A percentile compares a stretch with the other conserved stretches of the same genome.
These are phyloP conservation scores for Mellivora capensis DNA, from an alignment of 2,113 vertebrate species.

Conservation along the genomic window DNA sequence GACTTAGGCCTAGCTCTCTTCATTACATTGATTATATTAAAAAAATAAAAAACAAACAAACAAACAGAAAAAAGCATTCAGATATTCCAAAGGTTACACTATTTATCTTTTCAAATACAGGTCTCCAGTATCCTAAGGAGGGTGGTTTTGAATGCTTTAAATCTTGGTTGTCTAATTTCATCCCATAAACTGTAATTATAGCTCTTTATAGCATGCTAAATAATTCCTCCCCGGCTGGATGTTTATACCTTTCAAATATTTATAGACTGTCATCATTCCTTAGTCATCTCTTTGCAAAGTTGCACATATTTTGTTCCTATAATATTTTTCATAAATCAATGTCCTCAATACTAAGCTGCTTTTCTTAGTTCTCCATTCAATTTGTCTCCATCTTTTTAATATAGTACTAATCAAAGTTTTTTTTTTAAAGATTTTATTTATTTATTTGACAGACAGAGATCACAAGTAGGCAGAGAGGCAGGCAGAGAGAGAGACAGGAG, in stretches of 20 bases:
- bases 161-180: slow-evolving; percentile 52
- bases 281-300: slow-evolving; percentile 53
- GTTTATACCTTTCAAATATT: slow-evolving; percentile 67
- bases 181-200: slow-evolving; percentile 58
- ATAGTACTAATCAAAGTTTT: too few relatives aligned
- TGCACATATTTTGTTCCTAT: slow-evolving; percentile 50
- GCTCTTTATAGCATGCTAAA: slow-evolving; percentile 58
- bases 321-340: slow-evolving; percentile 52
- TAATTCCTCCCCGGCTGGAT: slow-evolving; percentile 45
- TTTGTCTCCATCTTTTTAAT: slow-evolving; percentile 48
- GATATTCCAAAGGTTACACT: background rate
- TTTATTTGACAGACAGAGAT: too few relatives aligned
- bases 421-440: too few relatives aligned
- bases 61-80: background rate
- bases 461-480: too few relatives aligned
- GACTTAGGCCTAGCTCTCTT: background rate
- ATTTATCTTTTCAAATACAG: slow-evolving; percentile 41
- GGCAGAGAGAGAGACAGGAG: too few relatives aligned
- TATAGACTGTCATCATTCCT: slow-evolving; percentile 50
- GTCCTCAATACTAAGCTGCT: slow-evolving; percentile 44
- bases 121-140: background rate
- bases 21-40: background rate
- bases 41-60: background rate
- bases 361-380: slow-evolving; percentile 48
- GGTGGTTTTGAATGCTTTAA: slow-evolving; percentile 23